Conservation (phyloP, 2,113 vertebrate genomes). For the Chiloscyllium plagiosum region DNA sequence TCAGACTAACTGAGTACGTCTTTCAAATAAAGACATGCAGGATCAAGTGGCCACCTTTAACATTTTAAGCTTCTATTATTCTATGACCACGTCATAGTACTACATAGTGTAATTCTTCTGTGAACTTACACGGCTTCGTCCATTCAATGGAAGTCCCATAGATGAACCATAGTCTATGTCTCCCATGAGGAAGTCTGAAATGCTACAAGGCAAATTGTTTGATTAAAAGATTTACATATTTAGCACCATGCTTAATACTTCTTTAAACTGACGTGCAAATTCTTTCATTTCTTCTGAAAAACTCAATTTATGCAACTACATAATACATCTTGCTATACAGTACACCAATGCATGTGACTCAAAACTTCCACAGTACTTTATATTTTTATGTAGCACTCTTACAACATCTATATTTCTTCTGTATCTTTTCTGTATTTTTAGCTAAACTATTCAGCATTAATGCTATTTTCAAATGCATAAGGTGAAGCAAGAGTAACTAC, state of each 20-base stretch:
- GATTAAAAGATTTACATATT: slow-evolving; percentile 38
- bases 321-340: neutral
- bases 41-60: neutral
- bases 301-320: neutral
- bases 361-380: neutral
- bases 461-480: neutral
- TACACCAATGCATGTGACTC: neutral
- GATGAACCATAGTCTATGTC: slow-evolving; percentile 90
- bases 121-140: slow-evolving; percentile 75
- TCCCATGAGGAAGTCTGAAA: slow-evolving; percentile 99
- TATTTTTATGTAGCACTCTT: neutral
- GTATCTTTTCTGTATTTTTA: neutral
- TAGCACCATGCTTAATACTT: neutral
- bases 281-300: neutral
- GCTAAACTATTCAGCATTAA: neutral
- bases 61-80: neutral
- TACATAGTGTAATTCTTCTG: neutral
- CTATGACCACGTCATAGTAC: neutral
- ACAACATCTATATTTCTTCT: neutral
- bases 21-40: neutral
- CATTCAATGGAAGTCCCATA: slow-evolving; percentile 79
- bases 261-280: neutral
- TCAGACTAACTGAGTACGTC: neutral
- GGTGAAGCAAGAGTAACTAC: no score
- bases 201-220: slow-evolving; percentile 58